These are phyloP conservation scores for Apteryx mantelli DNA, from an alignment of 2,113 vertebrate genomes.

Conservation along the genomic window DNA sequence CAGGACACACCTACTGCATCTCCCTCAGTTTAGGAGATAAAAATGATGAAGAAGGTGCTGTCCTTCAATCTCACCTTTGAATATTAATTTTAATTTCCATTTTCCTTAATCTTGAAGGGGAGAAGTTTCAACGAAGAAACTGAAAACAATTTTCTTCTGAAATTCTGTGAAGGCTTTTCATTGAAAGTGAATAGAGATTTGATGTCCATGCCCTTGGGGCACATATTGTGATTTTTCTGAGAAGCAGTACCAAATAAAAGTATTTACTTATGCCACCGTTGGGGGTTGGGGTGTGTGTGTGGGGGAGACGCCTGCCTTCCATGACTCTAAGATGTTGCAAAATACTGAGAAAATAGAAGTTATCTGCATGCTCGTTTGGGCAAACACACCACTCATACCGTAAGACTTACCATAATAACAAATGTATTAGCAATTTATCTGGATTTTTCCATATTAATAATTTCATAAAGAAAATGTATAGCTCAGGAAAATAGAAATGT, in stretches of 20 bases:
- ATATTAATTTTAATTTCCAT: too few relatives aligned
- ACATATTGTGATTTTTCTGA: neutral
- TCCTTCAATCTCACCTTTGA: neutral
- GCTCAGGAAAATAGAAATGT: neutral
- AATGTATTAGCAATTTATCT: neutral
- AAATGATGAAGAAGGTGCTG: neutral
- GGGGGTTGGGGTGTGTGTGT: neutral
- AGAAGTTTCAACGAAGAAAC: neutral
- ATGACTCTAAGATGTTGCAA: neutral
- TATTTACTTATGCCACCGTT: neutral
- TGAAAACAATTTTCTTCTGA: neutral
- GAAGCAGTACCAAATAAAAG: neutral
- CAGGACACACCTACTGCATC: accelerated
- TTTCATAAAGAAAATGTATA: neutral
- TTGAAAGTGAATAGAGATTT: neutral
- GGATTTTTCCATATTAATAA: neutral
- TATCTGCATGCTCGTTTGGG: neutral
- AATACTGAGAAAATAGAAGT: neutral
- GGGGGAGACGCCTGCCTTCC: neutral
- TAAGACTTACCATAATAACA: neutral
- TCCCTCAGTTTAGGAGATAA: neutral
- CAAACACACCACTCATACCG: neutral
- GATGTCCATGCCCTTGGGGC: neutral
- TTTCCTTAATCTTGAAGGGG: neutral
- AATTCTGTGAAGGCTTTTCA: neutral